Conservation (phyloP, 2,888 invertebrate species). For the Rhimphoctona megacephalus region DNA sequence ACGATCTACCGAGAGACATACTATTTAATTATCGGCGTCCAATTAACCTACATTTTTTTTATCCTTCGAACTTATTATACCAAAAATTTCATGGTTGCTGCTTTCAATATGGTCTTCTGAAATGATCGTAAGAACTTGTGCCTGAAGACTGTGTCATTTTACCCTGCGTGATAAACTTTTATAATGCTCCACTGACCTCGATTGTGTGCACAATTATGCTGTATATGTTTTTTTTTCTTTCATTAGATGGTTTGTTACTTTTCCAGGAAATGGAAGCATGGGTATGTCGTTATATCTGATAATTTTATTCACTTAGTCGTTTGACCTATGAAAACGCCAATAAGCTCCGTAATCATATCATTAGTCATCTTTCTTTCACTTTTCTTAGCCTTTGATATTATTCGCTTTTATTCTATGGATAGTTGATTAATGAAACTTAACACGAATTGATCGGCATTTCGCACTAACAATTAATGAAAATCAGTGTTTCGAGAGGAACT, state of each 20-base stretch:
- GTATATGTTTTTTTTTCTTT: constrained; percentile 60
- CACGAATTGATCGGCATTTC: background rate
- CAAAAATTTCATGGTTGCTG: constrained; percentile 63
- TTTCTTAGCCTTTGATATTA: background rate
- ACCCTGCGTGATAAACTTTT: constrained; percentile 69
- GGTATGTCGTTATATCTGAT: constrained; percentile 9
- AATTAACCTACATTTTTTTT: background rate
- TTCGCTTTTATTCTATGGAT: background rate
- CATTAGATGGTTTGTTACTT: constrained; percentile 50
- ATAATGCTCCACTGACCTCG: constrained; percentile 71
- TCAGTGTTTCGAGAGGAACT: background rate
- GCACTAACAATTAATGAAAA: background rate
- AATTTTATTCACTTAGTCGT: constrained; percentile 32
- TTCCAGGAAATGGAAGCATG: constrained; percentile 19
- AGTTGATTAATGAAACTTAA: constrained; percentile 5
- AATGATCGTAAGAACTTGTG: constrained; percentile 33
- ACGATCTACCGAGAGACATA: constrained; percentile 52
- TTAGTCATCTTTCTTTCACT: constrained; percentile 18
- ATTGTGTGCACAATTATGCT: constrained; percentile 24
- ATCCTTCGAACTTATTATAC: constrained; percentile 46
- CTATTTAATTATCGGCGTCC: constrained; percentile 29
- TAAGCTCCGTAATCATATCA: background rate
- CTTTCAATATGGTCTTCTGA: constrained; percentile 7
- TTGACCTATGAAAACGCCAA: constrained; percentile 55
- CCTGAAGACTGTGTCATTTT: constrained; percentile 64